Evolutionary conservation across 2,888 invertebrate species (phyloP), one percentile per base, ranked within the genome.

Genomic region (Caradrina kadenii): DNA sequence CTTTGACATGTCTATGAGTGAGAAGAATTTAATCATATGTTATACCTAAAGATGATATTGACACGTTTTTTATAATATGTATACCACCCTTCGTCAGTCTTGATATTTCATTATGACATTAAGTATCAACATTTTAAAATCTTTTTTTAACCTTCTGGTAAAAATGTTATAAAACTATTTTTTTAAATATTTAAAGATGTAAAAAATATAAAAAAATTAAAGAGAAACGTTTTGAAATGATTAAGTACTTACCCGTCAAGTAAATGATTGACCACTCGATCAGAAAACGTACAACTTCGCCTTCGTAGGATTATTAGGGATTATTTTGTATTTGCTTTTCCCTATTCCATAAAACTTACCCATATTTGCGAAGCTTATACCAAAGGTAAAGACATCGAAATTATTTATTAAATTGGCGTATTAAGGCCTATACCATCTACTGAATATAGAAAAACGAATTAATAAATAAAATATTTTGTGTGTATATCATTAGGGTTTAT

Each of bases 401-500:
- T 17, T n/a, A 42, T 31, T 11, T 39, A 13, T 26, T 11, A 1
- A 26, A 69, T 39, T 2, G 15, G 15, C 8, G 2, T 7, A 22
- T 15, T 11, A n/a, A 17, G 26, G 0, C 7, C 13, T 1, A 42
- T n/a, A n/a, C 7, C 3, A 19, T 17, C 3, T 22, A 35, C 15
- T 22, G 8, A 39, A 52, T 72, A 26, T 0, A n/a, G 26, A 39
- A 42, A 22, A 17, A 50, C 8, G 22, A n/a, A 50, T 10, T 39
- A 48, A 10, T 42, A 49, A 59, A 68, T 45, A 45, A 45, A 17
- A 31, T 39, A 69, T 45, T 39, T 59, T 48, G n/a, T 49, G n/a
- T 74, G 21, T 48, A 54, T 58, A 59, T 61, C 35, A 13, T 73
- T 55, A 71, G 15, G 21, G 15, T 8, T 54, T 58, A 55, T 63